These are phyloP conservation scores for Phylloscopus trochilus DNA, from an alignment of 2,113 vertebrate species.

Conservation along the genomic window DNA sequence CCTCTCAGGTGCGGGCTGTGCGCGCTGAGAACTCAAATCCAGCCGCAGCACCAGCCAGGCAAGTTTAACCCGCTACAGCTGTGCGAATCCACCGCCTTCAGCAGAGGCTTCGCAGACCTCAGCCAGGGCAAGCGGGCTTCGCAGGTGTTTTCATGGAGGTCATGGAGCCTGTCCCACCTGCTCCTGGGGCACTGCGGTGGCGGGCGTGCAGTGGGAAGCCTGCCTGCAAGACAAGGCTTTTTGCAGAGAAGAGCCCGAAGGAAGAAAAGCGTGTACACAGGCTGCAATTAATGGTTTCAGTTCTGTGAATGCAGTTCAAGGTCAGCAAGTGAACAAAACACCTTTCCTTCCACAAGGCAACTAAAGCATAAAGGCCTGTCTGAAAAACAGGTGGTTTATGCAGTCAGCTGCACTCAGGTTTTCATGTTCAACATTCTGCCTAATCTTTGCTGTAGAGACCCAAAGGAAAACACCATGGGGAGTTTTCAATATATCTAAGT, in stretches of 20 bases:
- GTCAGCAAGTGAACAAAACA: not conserved
- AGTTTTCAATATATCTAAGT: not conserved
- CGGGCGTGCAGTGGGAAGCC: fast-evolving
- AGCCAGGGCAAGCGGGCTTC: not conserved
- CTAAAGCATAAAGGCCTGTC: not conserved
- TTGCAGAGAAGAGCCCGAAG: not conserved
- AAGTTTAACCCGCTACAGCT: not conserved
- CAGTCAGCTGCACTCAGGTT: not conserved
- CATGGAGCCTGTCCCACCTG: fast-evolving
- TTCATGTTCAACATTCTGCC: not conserved
- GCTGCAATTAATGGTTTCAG: not conserved
- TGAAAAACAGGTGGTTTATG: not conserved
- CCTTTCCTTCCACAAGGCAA: not conserved
- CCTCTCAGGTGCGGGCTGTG: fast-evolving
- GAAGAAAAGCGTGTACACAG: fast-evolving
- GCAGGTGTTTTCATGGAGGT: not conserved
- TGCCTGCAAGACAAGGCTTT: fast-evolving
- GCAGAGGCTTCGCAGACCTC: fast-evolving
- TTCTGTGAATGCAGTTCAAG: not conserved
- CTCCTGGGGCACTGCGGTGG: fast-evolving
- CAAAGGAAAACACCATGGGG: not conserved
- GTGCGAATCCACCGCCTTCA: not conserved
- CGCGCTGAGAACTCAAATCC: not conserved
- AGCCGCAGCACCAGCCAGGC: fast-evolving
- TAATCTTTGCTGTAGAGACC: not conserved